Conservation (phyloP, 2,888 invertebrate genomes). For the Morpho helenor region DNA sequence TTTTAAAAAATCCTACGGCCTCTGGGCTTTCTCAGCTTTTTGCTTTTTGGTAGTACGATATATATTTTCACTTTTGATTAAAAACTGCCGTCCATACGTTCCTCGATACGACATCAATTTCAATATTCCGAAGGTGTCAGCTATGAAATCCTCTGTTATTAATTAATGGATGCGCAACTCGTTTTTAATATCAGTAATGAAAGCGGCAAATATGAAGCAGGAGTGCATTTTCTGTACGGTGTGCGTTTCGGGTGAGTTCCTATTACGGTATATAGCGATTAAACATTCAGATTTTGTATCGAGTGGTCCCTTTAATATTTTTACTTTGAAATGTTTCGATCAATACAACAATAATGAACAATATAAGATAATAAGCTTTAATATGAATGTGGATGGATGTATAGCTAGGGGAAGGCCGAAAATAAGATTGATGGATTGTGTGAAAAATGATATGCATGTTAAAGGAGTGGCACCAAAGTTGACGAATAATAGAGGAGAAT, state of each 20-base stretch:
- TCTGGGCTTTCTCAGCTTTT: too few species aligned
- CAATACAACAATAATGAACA: too few species aligned
- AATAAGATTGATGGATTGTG: too few species aligned
- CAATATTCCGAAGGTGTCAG: constrained; percentile 15
- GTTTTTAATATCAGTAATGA: constrained; percentile 76
- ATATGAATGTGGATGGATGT: too few species aligned
- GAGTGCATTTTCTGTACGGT: constrained; percentile 36
- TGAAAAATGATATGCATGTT: too few species aligned
- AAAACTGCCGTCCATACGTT: constrained; percentile 2
- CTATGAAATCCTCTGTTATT: constrained; percentile 28
- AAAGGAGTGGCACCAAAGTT: too few species aligned
- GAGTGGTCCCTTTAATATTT: too few species aligned
- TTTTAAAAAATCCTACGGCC: too few species aligned
- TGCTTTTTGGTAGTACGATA: background rate
- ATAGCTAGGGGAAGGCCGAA: too few species aligned
- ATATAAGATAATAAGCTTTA: too few species aligned
- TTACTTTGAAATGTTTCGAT: too few species aligned
- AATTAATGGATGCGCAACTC: constrained; percentile 52
- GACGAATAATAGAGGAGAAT: too few species aligned
- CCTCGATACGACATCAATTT: constrained; percentile 10
- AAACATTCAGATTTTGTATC: background rate
- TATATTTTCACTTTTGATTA: background rate
- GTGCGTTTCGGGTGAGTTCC: constrained; percentile 35
- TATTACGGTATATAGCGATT: constrained; percentile 2
- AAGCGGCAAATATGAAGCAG: constrained; percentile 68